Evolutionary conservation across 2,797 vertebrate genomes (phyloP), one percentile per base, ranked within the genome.

Genomic region (Avahi laniger): DNA sequence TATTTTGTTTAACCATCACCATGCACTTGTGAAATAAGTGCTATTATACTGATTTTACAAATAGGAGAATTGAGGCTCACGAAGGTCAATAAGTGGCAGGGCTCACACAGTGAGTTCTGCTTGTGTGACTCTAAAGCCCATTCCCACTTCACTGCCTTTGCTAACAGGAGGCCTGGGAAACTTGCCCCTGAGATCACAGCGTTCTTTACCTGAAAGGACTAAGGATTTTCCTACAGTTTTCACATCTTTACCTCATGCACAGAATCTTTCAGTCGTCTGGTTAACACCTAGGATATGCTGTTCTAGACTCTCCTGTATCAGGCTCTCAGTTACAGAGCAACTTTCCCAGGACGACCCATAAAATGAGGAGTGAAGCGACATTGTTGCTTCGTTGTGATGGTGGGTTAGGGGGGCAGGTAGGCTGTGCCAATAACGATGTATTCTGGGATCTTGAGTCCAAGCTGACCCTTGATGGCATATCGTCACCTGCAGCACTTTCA

Each of bases 331-430:
- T 5, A 4, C 1, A n/a, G 6, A 84, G 59, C 5, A 17, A 26
- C 38, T 67, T 35, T 46, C 57, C 33, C 50, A 50, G 30, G 41
- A 50, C 82, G 30, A 20, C 18, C 30, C 54, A 4, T 7, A 41
- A 41, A 61, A 59, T 46, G 17, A 41, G 54, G 33, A 41, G 2
- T 30, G 11, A 38, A 73, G 79, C 9, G 46, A 2, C 70, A 20
- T 67, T 35, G 0, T 30, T 38, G 11, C 15, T 35, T 86, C 26
- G 10, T 46, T 43, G 15, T n/a, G 38, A 7, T 6, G 7, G 13
- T 2, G 2, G 10, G 2, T 20, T 1, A 11, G 18, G 7, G 52
- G 35, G 20, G 50, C 52, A 26, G 28, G n/a, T 3, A 12, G 48
- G 17, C 65, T 26, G 18, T 12, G 22, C 15, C 22, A 26, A 41